Base-by-base conservation (phyloP, 2,113 vertebrate genomes). In the Cyanoliseus patagonus region DNA sequence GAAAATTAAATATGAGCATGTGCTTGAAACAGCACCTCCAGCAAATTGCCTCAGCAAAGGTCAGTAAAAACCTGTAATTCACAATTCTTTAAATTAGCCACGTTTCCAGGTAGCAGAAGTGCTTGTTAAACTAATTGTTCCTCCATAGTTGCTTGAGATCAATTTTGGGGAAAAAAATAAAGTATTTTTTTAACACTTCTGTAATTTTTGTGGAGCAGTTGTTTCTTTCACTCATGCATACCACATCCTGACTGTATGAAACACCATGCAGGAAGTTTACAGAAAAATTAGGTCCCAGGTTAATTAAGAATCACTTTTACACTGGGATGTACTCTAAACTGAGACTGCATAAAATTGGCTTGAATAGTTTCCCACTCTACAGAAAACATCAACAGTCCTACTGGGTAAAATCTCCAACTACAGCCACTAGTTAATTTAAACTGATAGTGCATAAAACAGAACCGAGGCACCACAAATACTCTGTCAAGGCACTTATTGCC, bases 391-490 rank as follows among this genome's bases (percentile, higher is more conserved):
- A 97, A 94, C 96, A 96, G 92, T 77, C 91, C 97, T 97, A 97
- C 77, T 88, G 95, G 94, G 93, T 97, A 97, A 97, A 97, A 93
- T 94, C 81, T 80, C 96, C 92, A 92, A 83, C 98, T 98, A 97
- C 83, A 96, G 90, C 90, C 95, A 92, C 97, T 98, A 97, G 67
- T 94, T 97, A 96, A 84, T 91, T 96, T 97, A 97, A 97, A 97
- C 49, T 92, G 75, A 96, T 97, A 97, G 97, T 98, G 97, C 96
- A 96, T 96, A 94, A 97, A 92, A 89, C 77, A 94, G 96, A 97
- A 97, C 94, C 24, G 94, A 98, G 97, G 97, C 98, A 98, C 95
- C 95, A 94, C 91, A 96, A 96, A 96, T 95, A 94, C 85, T 96
- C 91, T 92, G 82, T 88, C 96, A 96, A 91, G 95, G 97, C 95